phyloP scores from a whole-genome alignment of 2,888 invertebrate species.

The Monopis laevigella region DNA sequence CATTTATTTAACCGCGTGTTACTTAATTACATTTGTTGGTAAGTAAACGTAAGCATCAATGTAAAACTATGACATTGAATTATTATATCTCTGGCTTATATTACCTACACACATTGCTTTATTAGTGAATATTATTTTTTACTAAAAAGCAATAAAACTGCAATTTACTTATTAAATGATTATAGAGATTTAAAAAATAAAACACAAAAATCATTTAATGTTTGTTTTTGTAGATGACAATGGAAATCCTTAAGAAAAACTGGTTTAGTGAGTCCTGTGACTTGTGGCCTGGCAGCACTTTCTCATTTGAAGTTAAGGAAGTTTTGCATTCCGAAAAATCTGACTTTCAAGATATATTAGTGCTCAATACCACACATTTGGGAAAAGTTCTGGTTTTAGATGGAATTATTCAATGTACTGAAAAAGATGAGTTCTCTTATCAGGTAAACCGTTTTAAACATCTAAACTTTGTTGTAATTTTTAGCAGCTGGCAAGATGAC shows the following conservation, averaged over 20 bases:
- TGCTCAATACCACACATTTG: slow-evolving; percentile 81
- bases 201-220: no score
- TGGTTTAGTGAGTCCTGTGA: slow-evolving; percentile 96
- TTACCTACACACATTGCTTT: no score
- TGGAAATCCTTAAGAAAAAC: slow-evolving; percentile 78
- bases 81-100: no score
- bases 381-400: slow-evolving; percentile 92
- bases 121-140: no score
- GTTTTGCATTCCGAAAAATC: slow-evolving; percentile 83
- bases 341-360: slow-evolving; percentile 84
- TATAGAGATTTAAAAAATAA: no score
- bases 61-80: no score
- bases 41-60: no score
- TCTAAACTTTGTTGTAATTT: not conserved
- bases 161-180: no score
- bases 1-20: no score
- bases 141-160: no score
- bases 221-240: no score
- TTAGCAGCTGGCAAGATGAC: not conserved
- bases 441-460: slow-evolving; percentile 60
- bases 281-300: slow-evolving; percentile 90
- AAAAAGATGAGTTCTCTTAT: slow-evolving; percentile 96
- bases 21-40: no score
- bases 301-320: slow-evolving; percentile 85
- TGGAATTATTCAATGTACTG: slow-evolving; percentile 96